Conservation (phyloP, 2,888 invertebrate genomes). For the Unio delphinus region DNA sequence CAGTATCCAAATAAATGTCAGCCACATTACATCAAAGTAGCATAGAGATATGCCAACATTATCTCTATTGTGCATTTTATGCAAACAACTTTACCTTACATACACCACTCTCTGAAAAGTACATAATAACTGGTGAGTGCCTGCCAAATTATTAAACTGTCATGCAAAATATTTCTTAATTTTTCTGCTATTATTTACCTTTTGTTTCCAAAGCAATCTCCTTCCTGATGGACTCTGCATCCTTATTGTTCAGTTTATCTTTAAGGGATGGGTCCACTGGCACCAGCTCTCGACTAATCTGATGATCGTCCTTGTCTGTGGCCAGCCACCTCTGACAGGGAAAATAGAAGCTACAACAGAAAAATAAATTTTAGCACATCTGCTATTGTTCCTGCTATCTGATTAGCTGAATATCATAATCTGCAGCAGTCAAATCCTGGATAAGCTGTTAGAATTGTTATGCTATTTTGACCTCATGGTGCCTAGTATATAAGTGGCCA, state of each 20-base stretch:
- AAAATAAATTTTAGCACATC: neutral
- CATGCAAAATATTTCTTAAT: neutral
- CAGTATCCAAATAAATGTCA: no score
- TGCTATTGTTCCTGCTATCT: no score
- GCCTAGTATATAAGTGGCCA: neutral
- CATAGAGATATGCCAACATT: no score
- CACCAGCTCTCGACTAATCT: conserved; percentile 68
- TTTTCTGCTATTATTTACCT: conserved; percentile 46
- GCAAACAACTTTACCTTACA: no score
- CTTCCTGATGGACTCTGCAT: conserved; percentile 56
- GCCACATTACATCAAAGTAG: no score
- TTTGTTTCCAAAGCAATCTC: conserved; percentile 69
- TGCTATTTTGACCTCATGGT: neutral
- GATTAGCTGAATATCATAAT: no score
- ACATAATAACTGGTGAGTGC: no score
- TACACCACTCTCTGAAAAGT: no score
- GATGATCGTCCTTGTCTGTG: conserved; percentile 68
- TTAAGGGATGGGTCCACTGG: conserved; percentile 64
- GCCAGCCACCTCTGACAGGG: conserved; percentile 71
- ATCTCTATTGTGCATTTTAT: no score
- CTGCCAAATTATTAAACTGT: neutral
- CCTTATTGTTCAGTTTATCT: conserved; percentile 51
- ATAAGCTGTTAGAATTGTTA: neutral
- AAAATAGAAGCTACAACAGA: conserved; percentile 67
- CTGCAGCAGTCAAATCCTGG: neutral